Percentiles rank a stretch among this genome's conserved stretches.
phyloP scores from a whole-genome alignment of 2,113 vertebrate genomes.

The Leuciscus idus region DNA sequence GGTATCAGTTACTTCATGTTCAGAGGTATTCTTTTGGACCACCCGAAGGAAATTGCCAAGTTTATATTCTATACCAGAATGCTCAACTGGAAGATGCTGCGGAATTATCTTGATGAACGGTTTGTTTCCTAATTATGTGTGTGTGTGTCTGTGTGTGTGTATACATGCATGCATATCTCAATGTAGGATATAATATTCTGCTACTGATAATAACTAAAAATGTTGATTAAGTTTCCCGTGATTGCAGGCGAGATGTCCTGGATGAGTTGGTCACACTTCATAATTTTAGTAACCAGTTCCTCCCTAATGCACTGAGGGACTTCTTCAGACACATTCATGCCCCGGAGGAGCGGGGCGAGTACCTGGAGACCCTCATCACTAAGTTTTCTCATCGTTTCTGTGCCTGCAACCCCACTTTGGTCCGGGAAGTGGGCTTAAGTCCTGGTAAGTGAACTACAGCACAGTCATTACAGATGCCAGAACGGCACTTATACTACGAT shows the following conservation, averaged over 20 bases:
- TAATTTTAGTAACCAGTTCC: slow-evolving; percentile 99
- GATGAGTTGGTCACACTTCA: slow-evolving; percentile 97
- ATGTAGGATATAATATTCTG: neutral
- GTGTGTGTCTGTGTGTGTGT: no score
- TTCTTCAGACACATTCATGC: slow-evolving; percentile 99
- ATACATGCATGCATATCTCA: no score
- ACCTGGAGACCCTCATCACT: slow-evolving; percentile 98
- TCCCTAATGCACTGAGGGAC: slow-evolving; percentile 96
- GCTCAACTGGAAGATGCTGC: slow-evolving; percentile 98
- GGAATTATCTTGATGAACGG: slow-evolving; percentile 98
- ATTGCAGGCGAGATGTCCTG: slow-evolving; percentile 90
- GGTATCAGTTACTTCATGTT: slow-evolving; percentile 97
- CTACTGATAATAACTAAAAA: neutral
- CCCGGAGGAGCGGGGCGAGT: slow-evolving; percentile 96
- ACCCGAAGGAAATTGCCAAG: slow-evolving; percentile 93
- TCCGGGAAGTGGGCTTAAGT: slow-evolving; percentile 92
- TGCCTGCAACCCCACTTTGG: slow-evolving; percentile 91
- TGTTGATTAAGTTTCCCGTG: neutral
- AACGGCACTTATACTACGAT: neutral
- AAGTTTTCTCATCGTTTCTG: slow-evolving; percentile 99
- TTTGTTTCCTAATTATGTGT: slow-evolving; percentile 58
- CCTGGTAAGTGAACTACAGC: slow-evolving; percentile 82
- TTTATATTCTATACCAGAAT: slow-evolving; percentile 98
- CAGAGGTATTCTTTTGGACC: slow-evolving; percentile 92
- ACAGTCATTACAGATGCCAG: neutral